phyloP scores from a whole-genome alignment of 30 jellyfish, hydroid and myxozoan species.

The Hydractinia echinata region DNA sequence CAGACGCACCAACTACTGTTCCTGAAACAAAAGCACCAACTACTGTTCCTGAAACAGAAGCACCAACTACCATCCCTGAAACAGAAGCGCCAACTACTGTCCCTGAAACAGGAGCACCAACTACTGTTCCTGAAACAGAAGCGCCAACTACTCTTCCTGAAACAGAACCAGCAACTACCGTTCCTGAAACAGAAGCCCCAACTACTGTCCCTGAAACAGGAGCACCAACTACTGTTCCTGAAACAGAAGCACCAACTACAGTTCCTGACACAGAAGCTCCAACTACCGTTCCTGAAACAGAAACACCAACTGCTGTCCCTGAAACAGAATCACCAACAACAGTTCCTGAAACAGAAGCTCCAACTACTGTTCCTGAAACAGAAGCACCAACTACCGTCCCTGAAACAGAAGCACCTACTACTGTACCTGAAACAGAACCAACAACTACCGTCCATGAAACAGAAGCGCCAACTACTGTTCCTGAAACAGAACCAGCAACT shows the following conservation, averaged over 20 bases:
- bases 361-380: not conserved
- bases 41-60: not conserved
- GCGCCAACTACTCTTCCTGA: conserved; percentile 3
- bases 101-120: not conserved
- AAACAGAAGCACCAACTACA: not conserved
- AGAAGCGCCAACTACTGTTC: not conserved
- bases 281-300: not conserved
- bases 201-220: conserved; percentile 6
- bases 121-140: conserved; percentile 1
- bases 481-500: conserved; percentile 3
- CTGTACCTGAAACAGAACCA: not conserved
- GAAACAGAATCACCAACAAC: conserved; percentile 9
- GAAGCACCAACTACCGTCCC: conserved; percentile 5
- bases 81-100: not conserved
- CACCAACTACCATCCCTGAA: not conserved
- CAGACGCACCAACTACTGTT: conserved; percentile 5
- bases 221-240: not conserved
- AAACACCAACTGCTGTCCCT: not conserved
- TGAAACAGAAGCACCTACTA: not conserved
- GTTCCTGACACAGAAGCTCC: not conserved
- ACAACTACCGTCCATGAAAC: not conserved
- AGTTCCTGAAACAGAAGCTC: not conserved
- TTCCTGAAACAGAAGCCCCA: not conserved
- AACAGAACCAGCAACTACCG: not conserved
- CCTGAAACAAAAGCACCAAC: conserved; percentile 1